Percentiles rank a stretch among this genome's conserved stretches.
Evolutionary conservation across 2,888 invertebrate genomes (phyloP).

Genomic region (Dynastes grantii): DNA sequence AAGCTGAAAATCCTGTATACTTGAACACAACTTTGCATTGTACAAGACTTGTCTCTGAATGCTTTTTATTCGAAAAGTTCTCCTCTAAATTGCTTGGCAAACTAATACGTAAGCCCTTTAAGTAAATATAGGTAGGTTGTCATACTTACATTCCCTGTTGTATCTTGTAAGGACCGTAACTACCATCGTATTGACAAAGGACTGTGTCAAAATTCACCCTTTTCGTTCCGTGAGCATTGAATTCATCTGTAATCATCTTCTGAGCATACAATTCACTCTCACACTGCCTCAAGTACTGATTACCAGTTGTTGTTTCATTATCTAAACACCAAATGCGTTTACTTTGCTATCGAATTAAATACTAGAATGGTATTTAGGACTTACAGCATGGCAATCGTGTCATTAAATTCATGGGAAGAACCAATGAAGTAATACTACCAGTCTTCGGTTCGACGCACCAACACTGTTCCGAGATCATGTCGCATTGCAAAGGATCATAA

Average conservation of each 20-base stretch:
- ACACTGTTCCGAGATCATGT: slow-evolving; percentile 72
- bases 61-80: no score
- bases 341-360: neutral
- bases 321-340: slow-evolving; percentile 1
- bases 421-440: slow-evolving; percentile 74
- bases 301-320: slow-evolving; percentile 68
- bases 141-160: slow-evolving; percentile 73
- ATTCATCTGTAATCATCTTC: slow-evolving; percentile 72
- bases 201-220: slow-evolving; percentile 72
- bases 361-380: slow-evolving; percentile 60
- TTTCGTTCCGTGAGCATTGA: slow-evolving; percentile 76
- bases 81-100: no score
- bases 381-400: slow-evolving; percentile 78
- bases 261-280: slow-evolving; percentile 77
- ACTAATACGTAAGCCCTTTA: no score
- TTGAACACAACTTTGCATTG: no score
- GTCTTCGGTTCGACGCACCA: slow-evolving; percentile 79
- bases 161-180: slow-evolving; percentile 75
- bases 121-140: no score
- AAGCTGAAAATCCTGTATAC: no score
- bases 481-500: slow-evolving; percentile 80
- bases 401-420: slow-evolving; percentile 76
- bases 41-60: no score
- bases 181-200: slow-evolving; percentile 79
- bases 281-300: slow-evolving; percentile 78